A percentile compares a stretch with the other conserved stretches of the same genome.
Conservation (phyloP, 92 coral and sea anemone genomes). For the Bergia puertoricense region DNA sequence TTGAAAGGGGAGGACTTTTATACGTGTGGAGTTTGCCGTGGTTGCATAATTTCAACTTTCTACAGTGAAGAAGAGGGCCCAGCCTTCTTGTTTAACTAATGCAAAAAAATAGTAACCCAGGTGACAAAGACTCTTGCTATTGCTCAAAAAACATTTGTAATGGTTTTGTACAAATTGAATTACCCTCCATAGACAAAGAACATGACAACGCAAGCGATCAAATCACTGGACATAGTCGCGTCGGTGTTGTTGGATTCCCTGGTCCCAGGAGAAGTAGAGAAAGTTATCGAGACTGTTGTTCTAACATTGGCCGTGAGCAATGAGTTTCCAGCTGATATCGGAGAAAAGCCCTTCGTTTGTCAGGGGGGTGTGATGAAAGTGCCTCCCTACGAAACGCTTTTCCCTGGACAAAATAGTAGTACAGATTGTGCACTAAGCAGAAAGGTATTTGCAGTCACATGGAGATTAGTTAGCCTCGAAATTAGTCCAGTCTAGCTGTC, state of each 20-base stretch:
- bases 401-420: conserved; percentile 20
- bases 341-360: conserved; percentile 18
- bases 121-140: not conserved
- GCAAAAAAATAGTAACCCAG: no score
- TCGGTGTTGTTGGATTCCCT: not conserved
- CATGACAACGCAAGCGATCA: conserved; percentile 49
- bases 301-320: conserved; percentile 43
- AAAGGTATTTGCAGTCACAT: conserved; percentile 16
- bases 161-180: not conserved
- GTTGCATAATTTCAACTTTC: no score
- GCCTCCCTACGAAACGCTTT: conserved; percentile 25
- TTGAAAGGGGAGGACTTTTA: no score
- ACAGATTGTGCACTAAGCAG: conserved; percentile 3
- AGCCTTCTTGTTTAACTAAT: no score
- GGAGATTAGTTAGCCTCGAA: not conserved
- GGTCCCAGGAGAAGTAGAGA: conserved; percentile 45
- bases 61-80: no score
- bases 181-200: conserved; percentile 42
- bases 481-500: no score
- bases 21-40: no score
- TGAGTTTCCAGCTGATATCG: conserved; percentile 25
- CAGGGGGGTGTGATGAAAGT: conserved; percentile 45
- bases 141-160: not conserved
- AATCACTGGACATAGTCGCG: conserved; percentile 29
- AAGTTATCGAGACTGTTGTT: conserved; percentile 14